Percentiles rank a stretch among this genome's conserved stretches.
Evolutionary conservation across 2,797 vertebrate species (phyloP).

Genomic region (Nannoperca australis): DNA sequence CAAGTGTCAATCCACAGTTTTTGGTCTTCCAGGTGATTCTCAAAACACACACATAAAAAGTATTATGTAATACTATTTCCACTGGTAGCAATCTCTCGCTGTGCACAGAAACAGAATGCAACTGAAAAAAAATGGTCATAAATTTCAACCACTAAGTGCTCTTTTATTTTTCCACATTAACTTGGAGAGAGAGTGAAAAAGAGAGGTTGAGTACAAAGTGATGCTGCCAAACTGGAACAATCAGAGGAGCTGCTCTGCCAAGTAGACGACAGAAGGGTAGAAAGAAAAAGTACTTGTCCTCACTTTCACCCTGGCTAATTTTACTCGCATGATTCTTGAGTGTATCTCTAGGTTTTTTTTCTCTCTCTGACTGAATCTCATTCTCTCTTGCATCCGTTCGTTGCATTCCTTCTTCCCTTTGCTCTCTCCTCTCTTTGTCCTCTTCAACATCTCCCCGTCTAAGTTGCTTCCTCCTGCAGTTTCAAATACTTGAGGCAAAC

Average conservation of each 20-base stretch:
- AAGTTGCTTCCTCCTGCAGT: conserved; percentile 29
- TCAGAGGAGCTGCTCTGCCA: conserved; percentile 73
- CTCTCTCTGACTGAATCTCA: conserved; percentile 58
- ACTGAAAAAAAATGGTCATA: conserved; percentile 40
- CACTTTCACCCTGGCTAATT: conserved; percentile 80
- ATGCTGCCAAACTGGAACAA: conserved; percentile 80
- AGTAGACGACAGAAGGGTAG: conserved; percentile 76
- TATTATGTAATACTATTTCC: conserved; percentile 26
- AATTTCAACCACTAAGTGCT: conserved; percentile 67
- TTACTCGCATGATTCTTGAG: conserved; percentile 63
- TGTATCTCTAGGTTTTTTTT: conserved; percentile 57
- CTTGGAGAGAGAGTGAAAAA: conserved; percentile 66
- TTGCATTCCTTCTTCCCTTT: conserved; percentile 34
- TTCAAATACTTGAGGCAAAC: conserved; percentile 37
- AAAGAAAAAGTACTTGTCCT: conserved; percentile 81
- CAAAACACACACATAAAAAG: neutral
- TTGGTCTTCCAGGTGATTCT: conserved; percentile 1
- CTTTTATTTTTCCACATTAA: conserved; percentile 75
- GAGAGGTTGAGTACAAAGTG: conserved; percentile 72
- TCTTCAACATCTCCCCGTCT: conserved; percentile 32
- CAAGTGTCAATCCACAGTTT: neutral
- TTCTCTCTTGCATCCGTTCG: conserved; percentile 37
- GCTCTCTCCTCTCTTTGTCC: conserved; percentile 35
- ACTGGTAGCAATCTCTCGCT: conserved; percentile 5
- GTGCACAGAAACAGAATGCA: conserved; percentile 39